Conservation (phyloP, 2,797 vertebrate species). For the Novumbra hubbsi region DNA sequence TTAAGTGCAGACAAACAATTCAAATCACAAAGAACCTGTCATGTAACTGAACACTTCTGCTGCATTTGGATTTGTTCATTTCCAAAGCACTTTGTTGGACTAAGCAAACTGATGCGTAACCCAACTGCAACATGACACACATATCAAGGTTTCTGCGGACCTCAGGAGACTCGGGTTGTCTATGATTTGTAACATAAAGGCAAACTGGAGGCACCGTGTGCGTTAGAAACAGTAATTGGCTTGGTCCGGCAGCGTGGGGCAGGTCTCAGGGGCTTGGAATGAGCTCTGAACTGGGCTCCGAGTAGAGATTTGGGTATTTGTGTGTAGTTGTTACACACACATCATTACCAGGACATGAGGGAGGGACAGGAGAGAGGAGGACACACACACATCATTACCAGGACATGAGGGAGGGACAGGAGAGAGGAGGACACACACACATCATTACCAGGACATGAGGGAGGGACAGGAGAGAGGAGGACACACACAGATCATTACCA, state of each 20-base stretch:
- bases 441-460: conserved; percentile 74
- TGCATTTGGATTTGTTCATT: not conserved
- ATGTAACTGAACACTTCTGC: not conserved
- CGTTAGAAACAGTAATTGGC: conserved; percentile 57
- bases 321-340: conserved; percentile 36
- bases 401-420: conserved; percentile 73
- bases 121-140: not conserved
- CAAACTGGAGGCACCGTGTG: not conserved
- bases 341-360: conserved; percentile 74
- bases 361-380: conserved; percentile 51
- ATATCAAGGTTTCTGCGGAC: not conserved
- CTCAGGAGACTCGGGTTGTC: not conserved
- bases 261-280: conserved; percentile 59
- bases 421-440: conserved; percentile 35
- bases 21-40: not conserved
- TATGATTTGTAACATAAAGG: not conserved
- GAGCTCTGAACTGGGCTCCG: conserved; percentile 58
- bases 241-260: conserved; percentile 19
- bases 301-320: not conserved
- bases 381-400: conserved; percentile 65
- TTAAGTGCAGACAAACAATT: not conserved
- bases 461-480: conserved; percentile 53
- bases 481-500: conserved; percentile 65
- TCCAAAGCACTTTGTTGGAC: not conserved
- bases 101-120: not conserved